Conservation (phyloP, 2,113 vertebrate species). For the Rutilus rutilus region DNA sequence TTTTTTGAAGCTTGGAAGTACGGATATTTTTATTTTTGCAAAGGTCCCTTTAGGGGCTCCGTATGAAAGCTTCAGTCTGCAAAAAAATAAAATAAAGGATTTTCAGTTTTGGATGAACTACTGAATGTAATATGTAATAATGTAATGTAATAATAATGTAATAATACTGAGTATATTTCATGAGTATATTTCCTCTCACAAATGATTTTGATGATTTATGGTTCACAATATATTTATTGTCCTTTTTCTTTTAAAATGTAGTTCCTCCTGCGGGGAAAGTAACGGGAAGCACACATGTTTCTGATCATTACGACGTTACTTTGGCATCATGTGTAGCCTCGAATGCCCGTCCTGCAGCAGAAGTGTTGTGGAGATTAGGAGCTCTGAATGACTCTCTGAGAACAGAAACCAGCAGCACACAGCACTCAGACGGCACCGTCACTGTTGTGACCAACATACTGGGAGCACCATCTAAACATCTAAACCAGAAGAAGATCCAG, state of each 20-base stretch:
- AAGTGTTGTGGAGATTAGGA: slow-evolving; percentile 54
- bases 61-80: no score
- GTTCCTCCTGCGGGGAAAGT: slow-evolving; percentile 57
- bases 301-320: slow-evolving; percentile 31
- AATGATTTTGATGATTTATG: background rate
- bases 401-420: background rate
- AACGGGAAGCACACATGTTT: background rate
- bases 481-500: slow-evolving; percentile 49
- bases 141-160: no score
- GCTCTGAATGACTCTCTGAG: slow-evolving; percentile 23
- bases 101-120: no score
- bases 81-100: no score
- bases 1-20: no score
- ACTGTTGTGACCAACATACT: slow-evolving; percentile 58
- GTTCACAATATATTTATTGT: background rate
- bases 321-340: slow-evolving; percentile 62
- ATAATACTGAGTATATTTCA: no score
- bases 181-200: no score
- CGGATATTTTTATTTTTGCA: no score
- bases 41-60: no score
- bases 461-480: slow-evolving; percentile 53
- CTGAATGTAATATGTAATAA: no score
- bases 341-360: slow-evolving; percentile 54
- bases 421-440: slow-evolving; percentile 50
- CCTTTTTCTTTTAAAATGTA: slow-evolving; percentile 26